These are phyloP conservation scores for Tiphia femorata DNA, from an alignment of 2,888 invertebrate genomes.

Conservation along the genomic window DNA sequence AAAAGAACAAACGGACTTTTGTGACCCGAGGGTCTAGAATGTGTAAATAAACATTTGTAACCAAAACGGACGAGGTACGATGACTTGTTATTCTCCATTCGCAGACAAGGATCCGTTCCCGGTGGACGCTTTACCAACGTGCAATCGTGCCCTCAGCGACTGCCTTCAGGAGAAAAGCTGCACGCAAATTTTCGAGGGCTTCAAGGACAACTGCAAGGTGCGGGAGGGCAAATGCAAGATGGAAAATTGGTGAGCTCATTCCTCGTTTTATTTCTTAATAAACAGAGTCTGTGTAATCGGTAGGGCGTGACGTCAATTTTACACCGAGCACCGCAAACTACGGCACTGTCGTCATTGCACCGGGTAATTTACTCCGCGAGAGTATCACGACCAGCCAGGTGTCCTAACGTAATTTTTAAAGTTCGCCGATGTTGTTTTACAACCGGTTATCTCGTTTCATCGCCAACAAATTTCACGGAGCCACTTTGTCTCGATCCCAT, in stretches of 20 bases:
- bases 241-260: slow-evolving; percentile 86
- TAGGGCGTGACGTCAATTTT: too few species aligned
- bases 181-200: slow-evolving; percentile 85
- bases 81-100: too few species aligned
- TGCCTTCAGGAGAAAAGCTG: slow-evolving; percentile 87
- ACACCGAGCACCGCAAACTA: too few species aligned
- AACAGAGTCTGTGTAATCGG: too few species aligned
- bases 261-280: not conserved
- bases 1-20: too few species aligned
- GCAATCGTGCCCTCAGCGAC: slow-evolving; percentile 88
- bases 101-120: slow-evolving; percentile 91
- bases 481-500: slow-evolving; percentile 36
- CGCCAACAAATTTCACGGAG: slow-evolving; percentile 33
- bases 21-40: too few species aligned
- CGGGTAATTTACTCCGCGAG: too few species aligned
- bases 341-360: too few species aligned
- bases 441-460: slow-evolving; percentile 35
- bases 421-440: slow-evolving; percentile 14
- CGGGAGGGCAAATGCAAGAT: slow-evolving; percentile 89
- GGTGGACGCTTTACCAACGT: slow-evolving; percentile 89
- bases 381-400: slow-evolving; percentile 26
- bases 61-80: not conserved
- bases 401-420: slow-evolving; percentile 30
- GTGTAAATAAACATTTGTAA: too few species aligned
- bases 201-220: slow-evolving; percentile 89